Conservation (phyloP, 2,888 invertebrate species). For the Pogonocherus hispidulus region DNA sequence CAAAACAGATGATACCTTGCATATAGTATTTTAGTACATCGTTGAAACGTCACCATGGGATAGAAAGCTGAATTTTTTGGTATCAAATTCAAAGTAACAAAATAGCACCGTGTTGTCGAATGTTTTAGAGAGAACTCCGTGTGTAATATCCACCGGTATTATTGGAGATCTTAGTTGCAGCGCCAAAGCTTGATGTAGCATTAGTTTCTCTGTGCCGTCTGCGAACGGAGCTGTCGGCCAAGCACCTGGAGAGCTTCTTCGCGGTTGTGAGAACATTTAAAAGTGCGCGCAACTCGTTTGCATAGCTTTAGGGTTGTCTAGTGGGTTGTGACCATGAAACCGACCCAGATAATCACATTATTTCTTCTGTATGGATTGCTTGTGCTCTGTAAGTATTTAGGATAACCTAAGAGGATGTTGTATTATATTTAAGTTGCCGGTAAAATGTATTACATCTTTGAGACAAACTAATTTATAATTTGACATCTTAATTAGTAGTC, state of each 20-base stretch:
- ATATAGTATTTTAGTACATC: too few relatives aligned
- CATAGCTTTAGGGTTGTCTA: background rate
- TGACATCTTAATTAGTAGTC: too few relatives aligned
- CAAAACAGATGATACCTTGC: too few relatives aligned
- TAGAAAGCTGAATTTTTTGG: too few relatives aligned
- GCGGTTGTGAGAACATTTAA: constrained; percentile 1
- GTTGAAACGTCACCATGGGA: too few relatives aligned
- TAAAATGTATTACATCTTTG: too few relatives aligned
- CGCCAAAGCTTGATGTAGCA: constrained; percentile 12
- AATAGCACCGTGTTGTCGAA: too few relatives aligned
- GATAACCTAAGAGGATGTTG: background rate
- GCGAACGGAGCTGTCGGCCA: background rate
- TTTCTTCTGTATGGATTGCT: constrained; percentile 13
- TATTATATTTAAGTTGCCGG: background rate
- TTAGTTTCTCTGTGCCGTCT: constrained; percentile 19
- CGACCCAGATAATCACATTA: background rate
- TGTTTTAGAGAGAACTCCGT: background rate
- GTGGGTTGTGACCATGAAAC: constrained; percentile 20
- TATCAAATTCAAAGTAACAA: too few relatives aligned
- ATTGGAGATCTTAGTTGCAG: constrained; percentile 3
- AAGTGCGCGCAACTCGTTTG: constrained; percentile 3
- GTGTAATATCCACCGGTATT: background rate
- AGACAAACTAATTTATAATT: too few relatives aligned
- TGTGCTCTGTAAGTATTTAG: constrained; percentile 11
- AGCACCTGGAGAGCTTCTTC: constrained; percentile 16